A percentile compares a stretch with the other conserved stretches of the same genome.
Evolutionary conservation across 2,797 vertebrate species (phyloP).

Genomic region (Enteromius anoplus): DNA sequence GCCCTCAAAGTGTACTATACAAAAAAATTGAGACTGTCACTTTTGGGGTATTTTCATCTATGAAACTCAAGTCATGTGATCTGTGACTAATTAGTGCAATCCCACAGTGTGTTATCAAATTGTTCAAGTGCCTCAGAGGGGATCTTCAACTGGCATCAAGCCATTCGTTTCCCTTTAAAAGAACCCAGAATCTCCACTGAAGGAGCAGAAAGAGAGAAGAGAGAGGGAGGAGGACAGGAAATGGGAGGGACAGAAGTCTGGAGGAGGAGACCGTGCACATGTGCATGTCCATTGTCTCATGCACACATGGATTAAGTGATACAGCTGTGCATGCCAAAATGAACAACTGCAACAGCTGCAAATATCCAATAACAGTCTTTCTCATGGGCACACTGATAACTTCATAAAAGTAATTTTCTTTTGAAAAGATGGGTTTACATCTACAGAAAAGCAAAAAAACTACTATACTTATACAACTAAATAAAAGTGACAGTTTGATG

Average conservation of each 20-base stretch:
- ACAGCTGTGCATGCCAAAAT: constrained; percentile 9
- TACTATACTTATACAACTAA: neutral
- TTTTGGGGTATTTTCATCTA: neutral
- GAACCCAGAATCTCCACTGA: neutral
- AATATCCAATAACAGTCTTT: neutral
- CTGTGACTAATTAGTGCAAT: neutral
- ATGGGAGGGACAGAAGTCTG: neutral
- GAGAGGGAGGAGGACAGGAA: neutral
- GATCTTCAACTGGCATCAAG: neutral
- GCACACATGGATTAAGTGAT: neutral
- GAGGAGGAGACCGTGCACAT: constrained; percentile 18
- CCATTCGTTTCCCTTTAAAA: neutral
- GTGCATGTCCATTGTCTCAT: constrained; percentile 4
- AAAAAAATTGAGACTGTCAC: neutral
- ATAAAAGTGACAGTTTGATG: neutral
- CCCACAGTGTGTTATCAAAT: neutral
- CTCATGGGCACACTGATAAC: neutral
- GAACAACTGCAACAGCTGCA: neutral
- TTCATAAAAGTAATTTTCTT: neutral
- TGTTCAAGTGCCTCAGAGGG: neutral
- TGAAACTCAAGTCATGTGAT: neutral
- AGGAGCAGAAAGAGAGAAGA: constrained; percentile 18
- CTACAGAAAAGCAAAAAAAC: neutral
- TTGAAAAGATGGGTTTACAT: too few species aligned
- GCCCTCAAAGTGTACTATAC: neutral